Evolutionary conservation across 1,140 invertebrate genomes (phyloP).

Genomic region (Sesamia nonagrioides): DNA sequence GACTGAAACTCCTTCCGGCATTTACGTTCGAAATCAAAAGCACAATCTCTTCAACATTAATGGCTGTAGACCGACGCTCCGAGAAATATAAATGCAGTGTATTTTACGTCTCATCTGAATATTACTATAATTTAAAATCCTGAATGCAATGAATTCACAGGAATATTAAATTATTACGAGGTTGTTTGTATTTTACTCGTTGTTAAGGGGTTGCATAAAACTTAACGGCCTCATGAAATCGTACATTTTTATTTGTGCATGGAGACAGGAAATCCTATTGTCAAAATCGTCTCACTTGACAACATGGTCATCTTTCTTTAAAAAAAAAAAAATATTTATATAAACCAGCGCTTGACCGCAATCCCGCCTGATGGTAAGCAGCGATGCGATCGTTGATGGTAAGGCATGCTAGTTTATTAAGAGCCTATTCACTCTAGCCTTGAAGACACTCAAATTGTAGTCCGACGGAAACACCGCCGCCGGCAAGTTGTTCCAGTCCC

Average conservation of each 20-base stretch:
- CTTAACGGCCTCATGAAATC: neutral
- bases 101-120: constrained; percentile 18
- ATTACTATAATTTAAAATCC: constrained; percentile 25
- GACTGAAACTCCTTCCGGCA: neutral
- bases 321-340: too few relatives aligned
- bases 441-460: too few relatives aligned
- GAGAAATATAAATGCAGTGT: constrained; percentile 22
- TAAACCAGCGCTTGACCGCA: too few relatives aligned
- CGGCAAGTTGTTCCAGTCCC: too few relatives aligned
- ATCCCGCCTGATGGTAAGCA: too few relatives aligned
- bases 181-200: neutral
- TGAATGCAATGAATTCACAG: constrained; percentile 5
- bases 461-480: too few relatives aligned
- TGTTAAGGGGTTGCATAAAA: neutral
- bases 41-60: constrained; percentile 25
- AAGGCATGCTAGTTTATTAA: too few relatives aligned
- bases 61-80: constrained; percentile 8
- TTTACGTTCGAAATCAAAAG: constrained; percentile 20
- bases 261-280: too few relatives aligned
- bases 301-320: too few relatives aligned
- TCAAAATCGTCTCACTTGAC: too few relatives aligned
- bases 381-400: too few relatives aligned
- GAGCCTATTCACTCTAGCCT: too few relatives aligned
- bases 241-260: neutral
- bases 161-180: constrained; percentile 27